Percentiles rank a stretch among this genome's conserved stretches.
Evolutionary conservation across 2,113 vertebrate genomes (phyloP).

Genomic region (Anguilla japonica): DNA sequence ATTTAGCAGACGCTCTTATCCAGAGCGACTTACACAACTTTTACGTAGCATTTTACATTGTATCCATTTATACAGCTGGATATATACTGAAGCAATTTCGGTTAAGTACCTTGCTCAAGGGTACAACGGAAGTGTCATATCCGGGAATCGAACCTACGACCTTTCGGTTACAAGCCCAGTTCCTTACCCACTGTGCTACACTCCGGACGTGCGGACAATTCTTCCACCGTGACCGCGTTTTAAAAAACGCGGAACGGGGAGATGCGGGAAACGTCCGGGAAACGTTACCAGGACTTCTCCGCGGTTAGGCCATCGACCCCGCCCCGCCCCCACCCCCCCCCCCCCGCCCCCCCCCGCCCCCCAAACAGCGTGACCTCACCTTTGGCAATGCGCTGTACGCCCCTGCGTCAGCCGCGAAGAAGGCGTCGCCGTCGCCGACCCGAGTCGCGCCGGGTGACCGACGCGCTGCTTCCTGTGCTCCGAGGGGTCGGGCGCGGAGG

Average conservation of each 20-base stretch:
- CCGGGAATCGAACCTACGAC: too few species aligned
- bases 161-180: too few species aligned
- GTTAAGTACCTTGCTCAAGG: too few species aligned
- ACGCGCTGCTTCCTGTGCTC: constrained; percentile 51
- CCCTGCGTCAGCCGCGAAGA: constrained; percentile 57
- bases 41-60: too few species aligned
- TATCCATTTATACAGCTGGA: too few species aligned
- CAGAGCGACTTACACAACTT: too few species aligned
- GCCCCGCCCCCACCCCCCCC: neutral
- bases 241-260: neutral
- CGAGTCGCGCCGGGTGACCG: constrained; percentile 59
- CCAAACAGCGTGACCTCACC: constrained; percentile 48
- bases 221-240: neutral
- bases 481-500: constrained; percentile 38
- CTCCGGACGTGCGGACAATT: too few species aligned
- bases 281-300: neutral
- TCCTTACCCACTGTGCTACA: too few species aligned
- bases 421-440: constrained; percentile 65
- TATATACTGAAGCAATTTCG: too few species aligned
- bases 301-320: neutral
- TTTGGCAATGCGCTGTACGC: constrained; percentile 64
- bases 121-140: too few species aligned
- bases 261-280: neutral
- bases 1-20: too few species aligned
- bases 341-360: neutral